Percentiles rank a stretch among this genome's conserved stretches.
Evolutionary conservation across 1,140 invertebrate species (phyloP).

Genomic region (Drosophila pallidifrons): DNA sequence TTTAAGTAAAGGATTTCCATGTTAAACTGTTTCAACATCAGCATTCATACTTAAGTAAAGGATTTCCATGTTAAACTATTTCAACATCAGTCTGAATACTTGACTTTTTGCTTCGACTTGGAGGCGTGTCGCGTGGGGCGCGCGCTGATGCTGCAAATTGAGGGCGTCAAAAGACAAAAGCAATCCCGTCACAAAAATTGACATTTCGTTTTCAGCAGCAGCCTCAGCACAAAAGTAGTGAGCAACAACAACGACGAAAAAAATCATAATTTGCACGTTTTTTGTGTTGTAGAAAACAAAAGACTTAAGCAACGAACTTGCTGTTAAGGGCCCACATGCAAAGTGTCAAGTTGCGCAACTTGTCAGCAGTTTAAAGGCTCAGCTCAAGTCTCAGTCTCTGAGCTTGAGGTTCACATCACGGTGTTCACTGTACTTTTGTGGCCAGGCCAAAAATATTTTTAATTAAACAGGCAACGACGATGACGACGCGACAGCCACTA

Average conservation of each 20-base stretch:
- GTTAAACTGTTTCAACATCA: neutral
- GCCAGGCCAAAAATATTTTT: conserved; percentile 64
- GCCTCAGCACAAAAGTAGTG: conserved; percentile 23
- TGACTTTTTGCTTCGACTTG: conserved; percentile 2
- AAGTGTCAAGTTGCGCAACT: conserved; percentile 83
- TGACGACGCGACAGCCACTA: conserved; percentile 69
- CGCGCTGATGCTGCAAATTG: conserved; percentile 59
- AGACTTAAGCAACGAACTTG: conserved; percentile 80
- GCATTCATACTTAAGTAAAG: neutral
- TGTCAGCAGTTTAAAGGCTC: conserved; percentile 57
- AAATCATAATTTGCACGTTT: conserved; percentile 83
- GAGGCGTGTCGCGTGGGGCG: conserved; percentile 34
- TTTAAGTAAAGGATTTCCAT: too few species aligned
- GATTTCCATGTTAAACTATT: too few species aligned
- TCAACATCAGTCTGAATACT: neutral
- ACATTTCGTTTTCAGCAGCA: conserved; percentile 77
- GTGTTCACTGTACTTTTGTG: conserved; percentile 39
- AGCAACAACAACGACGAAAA: conserved; percentile 23
- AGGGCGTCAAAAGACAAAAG: conserved; percentile 78
- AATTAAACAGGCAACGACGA: conserved; percentile 65
- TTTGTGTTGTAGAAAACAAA: conserved; percentile 75
- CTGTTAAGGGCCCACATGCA: conserved; percentile 73
- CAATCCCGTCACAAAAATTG: conserved; percentile 74
- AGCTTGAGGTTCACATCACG: conserved; percentile 5
- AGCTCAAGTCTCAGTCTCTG: conserved; percentile 1